phyloP scores from a whole-genome alignment of 2,797 vertebrate genomes.

The Tauraco hartlaubi region DNA sequence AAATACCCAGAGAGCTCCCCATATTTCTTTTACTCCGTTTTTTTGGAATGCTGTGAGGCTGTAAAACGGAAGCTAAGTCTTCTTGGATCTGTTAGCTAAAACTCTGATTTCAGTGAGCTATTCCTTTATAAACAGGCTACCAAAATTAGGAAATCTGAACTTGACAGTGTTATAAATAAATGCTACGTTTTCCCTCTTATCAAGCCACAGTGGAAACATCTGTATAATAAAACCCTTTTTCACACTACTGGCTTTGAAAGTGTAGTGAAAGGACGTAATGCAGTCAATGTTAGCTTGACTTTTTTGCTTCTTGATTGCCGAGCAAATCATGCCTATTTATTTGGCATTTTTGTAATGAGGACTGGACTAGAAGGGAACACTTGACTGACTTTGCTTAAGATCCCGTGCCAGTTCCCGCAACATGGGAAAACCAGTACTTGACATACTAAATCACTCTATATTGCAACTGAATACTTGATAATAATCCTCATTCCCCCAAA shows the following conservation, averaged over 20 bases:
- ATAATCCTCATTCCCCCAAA: not conserved
- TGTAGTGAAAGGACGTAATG: not conserved
- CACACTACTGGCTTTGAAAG: conserved; percentile 20
- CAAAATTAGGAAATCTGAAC: conserved; percentile 25
- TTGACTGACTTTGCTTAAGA: conserved; percentile 53
- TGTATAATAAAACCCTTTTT: conserved; percentile 13
- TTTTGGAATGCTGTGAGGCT: not conserved
- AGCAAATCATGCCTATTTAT: conserved; percentile 58
- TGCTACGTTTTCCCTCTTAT: not conserved
- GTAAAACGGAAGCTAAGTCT: not conserved
- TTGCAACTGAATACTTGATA: conserved; percentile 25
- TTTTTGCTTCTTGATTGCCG: conserved; percentile 15
- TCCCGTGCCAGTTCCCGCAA: not conserved
- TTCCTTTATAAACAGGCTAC: not conserved
- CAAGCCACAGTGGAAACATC: conserved; percentile 41
- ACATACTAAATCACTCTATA: conserved; percentile 20
- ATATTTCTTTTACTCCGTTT: not conserved
- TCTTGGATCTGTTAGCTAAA: not conserved
- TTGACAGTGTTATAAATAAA: conserved; percentile 40
- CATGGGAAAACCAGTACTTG: conserved; percentile 13
- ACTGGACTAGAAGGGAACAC: conserved; percentile 33
- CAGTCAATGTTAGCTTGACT: not conserved
- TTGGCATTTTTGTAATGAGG: conserved; percentile 58
- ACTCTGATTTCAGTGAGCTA: not conserved
- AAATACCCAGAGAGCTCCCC: not conserved